These are phyloP conservation scores for Andrena fulva DNA, from an alignment of 2,888 invertebrate genomes.

Conservation along the genomic window DNA sequence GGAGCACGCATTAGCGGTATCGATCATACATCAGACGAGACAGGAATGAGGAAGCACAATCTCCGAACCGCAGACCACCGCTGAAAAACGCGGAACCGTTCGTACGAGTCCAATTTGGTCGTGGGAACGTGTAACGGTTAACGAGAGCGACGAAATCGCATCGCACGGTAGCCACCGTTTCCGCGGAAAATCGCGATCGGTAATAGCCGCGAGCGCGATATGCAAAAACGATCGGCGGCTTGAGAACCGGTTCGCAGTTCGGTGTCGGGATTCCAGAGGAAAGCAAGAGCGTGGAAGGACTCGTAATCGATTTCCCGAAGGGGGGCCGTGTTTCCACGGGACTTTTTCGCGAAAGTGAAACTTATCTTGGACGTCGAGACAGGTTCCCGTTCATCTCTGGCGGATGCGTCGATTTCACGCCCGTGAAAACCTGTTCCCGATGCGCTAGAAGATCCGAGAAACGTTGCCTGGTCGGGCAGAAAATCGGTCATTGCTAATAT, in stretches of 20 bases:
- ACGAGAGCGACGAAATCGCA: background rate
- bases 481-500: constrained; percentile 2
- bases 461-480: background rate
- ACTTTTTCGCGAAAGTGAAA: constrained; percentile 65
- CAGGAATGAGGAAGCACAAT: constrained; percentile 23
- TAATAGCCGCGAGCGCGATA: constrained; percentile 1
- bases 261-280: constrained; percentile 57
- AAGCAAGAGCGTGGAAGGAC: constrained; percentile 63
- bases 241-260: constrained; percentile 64
- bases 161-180: background rate
- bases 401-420: constrained; percentile 42
- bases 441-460: background rate
- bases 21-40: background rate
- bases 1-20: constrained; percentile 26
- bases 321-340: constrained; percentile 24
- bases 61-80: background rate
- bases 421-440: constrained; percentile 7
- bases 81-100: constrained; percentile 11
- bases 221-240: constrained; percentile 7
- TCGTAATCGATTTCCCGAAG: constrained; percentile 55
- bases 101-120: constrained; percentile 11
- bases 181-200: constrained; percentile 6
- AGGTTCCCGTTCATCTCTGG: constrained; percentile 28
- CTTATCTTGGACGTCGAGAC: constrained; percentile 25
- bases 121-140: background rate